Conservation (phyloP, 2,113 vertebrate species). For the Reinhardtius hippoglossoides region DNA sequence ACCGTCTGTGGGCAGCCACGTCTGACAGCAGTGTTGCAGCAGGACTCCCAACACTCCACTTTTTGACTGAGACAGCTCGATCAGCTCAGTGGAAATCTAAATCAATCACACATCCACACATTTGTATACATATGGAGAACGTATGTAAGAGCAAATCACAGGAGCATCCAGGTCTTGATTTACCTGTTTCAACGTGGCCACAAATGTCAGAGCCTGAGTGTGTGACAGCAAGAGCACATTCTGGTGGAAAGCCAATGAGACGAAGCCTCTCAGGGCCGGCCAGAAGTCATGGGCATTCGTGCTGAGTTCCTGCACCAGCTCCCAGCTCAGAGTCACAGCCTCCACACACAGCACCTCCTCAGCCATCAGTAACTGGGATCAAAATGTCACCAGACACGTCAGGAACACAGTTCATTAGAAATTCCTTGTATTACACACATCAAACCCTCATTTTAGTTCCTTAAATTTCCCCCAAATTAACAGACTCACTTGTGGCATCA, state of each 20-base stretch:
- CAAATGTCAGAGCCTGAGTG: slow-evolving; percentile 75
- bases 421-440: not conserved
- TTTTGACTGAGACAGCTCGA: slow-evolving; percentile 89
- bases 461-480: not conserved
- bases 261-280: slow-evolving; percentile 89
- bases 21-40: slow-evolving; percentile 88
- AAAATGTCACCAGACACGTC: not conserved
- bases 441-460: not conserved
- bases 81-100: slow-evolving; percentile 87
- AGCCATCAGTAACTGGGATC: slow-evolving; percentile 80
- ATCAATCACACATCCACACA: slow-evolving; percentile 18
- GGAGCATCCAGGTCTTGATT: slow-evolving; percentile 7
- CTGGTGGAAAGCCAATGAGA: slow-evolving; percentile 86
- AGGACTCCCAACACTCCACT: slow-evolving; percentile 91
- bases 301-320: slow-evolving; percentile 86
- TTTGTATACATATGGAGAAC: not conserved
- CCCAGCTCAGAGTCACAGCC: slow-evolving; percentile 88
- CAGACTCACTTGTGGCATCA: slow-evolving; percentile 86
- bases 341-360: slow-evolving; percentile 86
- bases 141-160: not conserved
- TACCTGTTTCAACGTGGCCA: slow-evolving; percentile 87
- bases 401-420: not conserved
- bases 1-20: slow-evolving; percentile 83
- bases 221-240: slow-evolving; percentile 83
- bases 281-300: slow-evolving; percentile 93